phyloP scores from a whole-genome alignment of 2,797 vertebrate species.

The Sebastes minor region DNA sequence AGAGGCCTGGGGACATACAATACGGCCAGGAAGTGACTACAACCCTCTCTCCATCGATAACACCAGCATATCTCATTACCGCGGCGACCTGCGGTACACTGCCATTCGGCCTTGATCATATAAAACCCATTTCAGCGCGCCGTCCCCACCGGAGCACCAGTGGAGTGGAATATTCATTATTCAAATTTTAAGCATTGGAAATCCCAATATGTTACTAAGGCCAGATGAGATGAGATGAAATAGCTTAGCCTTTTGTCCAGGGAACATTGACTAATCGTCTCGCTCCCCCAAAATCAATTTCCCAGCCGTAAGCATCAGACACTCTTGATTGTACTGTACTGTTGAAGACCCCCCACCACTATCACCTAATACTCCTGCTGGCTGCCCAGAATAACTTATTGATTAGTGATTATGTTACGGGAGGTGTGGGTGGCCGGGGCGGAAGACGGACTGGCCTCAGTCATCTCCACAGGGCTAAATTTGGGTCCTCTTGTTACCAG shows the following conservation, averaged over 20 bases:
- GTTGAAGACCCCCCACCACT: conserved; percentile 72
- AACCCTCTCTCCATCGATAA: conserved; percentile 69
- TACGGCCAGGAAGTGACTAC: conserved; percentile 73
- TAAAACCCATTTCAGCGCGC: conserved; percentile 76
- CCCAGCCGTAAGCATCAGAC: conserved; percentile 78
- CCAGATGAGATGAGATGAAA: conserved; percentile 84
- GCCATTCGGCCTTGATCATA: conserved; percentile 72
- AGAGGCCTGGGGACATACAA: conserved; percentile 58
- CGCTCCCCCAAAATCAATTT: conserved; percentile 79
- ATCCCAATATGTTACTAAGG: conserved; percentile 80
- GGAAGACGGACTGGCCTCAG: conserved; percentile 76
- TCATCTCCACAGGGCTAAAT: conserved; percentile 78
- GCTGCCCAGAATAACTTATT: conserved; percentile 73
- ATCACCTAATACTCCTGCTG: conserved; percentile 77
- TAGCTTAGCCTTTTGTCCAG: conserved; percentile 83
- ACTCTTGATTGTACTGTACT: conserved; percentile 81
- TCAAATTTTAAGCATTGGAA: conserved; percentile 83
- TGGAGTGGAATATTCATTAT: conserved; percentile 81
- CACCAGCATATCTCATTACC: conserved; percentile 76
- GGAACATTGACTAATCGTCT: conserved; percentile 82
- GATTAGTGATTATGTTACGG: conserved; percentile 80
- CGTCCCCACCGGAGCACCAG: conserved; percentile 50
- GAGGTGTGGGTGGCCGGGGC: conserved; percentile 73
- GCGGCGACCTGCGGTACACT: conserved; percentile 69
- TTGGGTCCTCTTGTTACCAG: conserved; percentile 72